A percentile compares a stretch with the other conserved stretches of the same genome.
phyloP scores from a whole-genome alignment of 2,113 vertebrate species.

The Halichoeres trimaculatus region DNA sequence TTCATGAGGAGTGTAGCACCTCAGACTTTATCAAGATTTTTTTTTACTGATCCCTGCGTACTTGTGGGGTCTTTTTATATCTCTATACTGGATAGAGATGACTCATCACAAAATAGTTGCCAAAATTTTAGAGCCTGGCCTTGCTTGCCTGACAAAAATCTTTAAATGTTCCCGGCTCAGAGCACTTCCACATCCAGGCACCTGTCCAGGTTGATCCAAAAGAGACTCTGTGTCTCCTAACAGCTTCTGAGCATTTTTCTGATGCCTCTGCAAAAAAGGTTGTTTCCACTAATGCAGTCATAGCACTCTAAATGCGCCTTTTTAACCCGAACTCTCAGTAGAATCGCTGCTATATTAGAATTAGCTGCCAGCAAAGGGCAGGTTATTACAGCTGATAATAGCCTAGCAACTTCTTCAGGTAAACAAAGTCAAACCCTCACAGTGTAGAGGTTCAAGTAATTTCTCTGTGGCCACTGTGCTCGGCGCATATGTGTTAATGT shows the following conservation, averaged over 20 bases:
- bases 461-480: conserved; percentile 13
- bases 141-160: conserved; percentile 25
- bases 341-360: conserved; percentile 43
- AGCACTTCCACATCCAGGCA: conserved; percentile 26
- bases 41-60: conserved; percentile 44
- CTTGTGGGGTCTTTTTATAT: conserved; percentile 31
- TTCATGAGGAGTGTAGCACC: conserved; percentile 34
- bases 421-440: conserved; percentile 49
- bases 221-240: conserved; percentile 31
- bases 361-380: conserved; percentile 45
- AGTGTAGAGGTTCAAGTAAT: conserved; percentile 15
- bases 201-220: conserved; percentile 44
- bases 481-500: conserved; percentile 20
- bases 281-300: conserved; percentile 26
- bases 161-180: conserved; percentile 15
- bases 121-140: conserved; percentile 28
- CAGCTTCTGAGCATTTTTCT: conserved; percentile 26
- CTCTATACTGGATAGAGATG: conserved; percentile 27
- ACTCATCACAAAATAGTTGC: conserved; percentile 48
- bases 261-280: conserved; percentile 47
- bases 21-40: conserved; percentile 49
- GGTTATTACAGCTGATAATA: conserved; percentile 29
- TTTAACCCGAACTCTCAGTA: conserved; percentile 35
- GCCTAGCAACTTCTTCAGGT: conserved; percentile 28
- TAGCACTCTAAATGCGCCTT: conserved; percentile 27